A percentile compares a stretch with the other conserved stretches of the same genome.
Conservation (phyloP, 2,113 vertebrate genomes). For the Atlantisia rogersi region DNA sequence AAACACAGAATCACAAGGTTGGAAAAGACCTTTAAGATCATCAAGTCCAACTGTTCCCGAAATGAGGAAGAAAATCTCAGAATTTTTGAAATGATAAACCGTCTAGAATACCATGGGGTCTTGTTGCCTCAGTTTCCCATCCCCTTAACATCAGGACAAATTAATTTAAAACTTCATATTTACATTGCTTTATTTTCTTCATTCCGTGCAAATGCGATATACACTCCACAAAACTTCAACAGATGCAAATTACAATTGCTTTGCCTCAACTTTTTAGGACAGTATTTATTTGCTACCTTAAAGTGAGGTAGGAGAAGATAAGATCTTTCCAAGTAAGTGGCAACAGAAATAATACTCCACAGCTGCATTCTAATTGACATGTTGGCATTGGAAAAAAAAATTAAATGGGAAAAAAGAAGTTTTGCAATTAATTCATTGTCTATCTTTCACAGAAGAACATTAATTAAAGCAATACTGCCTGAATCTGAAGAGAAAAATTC, state of each 20-base stretch:
- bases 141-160: neutral
- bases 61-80: neutral
- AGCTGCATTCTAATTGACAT: neutral
- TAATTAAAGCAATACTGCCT: neutral
- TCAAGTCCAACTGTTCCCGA: neutral
- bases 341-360: neutral
- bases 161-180: neutral
- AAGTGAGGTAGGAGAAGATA: neutral
- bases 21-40: too few species aligned
- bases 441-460: neutral
- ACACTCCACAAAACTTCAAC: neutral
- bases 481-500: neutral
- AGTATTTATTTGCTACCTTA: neutral
- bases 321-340: neutral
- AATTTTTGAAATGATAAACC: neutral
- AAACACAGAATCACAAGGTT: too few species aligned
- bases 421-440: neutral
- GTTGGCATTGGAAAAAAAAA: neutral
- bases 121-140: neutral
- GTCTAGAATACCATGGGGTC: neutral
- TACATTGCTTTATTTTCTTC: neutral
- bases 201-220: neutral
- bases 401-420: neutral
- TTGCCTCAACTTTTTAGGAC: neutral
- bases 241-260: neutral